Evolutionary conservation across 2,113 vertebrate species (phyloP).

Genomic region (Ramphastos sulfuratus): DNA sequence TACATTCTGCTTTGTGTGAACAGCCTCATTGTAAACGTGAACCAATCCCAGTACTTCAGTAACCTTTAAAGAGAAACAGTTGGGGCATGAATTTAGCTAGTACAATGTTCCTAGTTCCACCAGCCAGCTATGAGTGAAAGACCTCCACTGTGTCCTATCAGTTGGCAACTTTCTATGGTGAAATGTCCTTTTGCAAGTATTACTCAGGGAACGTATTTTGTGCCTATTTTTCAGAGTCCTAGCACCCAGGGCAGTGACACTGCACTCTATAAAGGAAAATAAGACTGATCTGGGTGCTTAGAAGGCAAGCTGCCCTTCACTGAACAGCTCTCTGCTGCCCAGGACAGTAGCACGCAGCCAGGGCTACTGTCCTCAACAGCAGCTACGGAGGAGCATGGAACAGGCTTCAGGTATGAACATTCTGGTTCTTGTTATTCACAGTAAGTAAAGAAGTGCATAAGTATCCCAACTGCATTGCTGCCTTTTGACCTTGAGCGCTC

Average conservation of each 20-base stretch:
- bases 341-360: no score
- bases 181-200: neutral
- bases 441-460: neutral
- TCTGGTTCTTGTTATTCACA: neutral
- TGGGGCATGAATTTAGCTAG: neutral
- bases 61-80: constrained; percentile 7
- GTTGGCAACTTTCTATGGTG: neutral
- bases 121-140: neutral
- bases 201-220: neutral
- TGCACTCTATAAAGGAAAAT: neutral
- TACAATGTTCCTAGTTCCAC: neutral
- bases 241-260: neutral
- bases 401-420: neutral
- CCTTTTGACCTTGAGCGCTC: neutral
- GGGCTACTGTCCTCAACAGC: no score
- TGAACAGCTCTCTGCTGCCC: neutral
- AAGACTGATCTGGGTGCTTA: neutral
- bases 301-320: neutral
- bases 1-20: neutral
- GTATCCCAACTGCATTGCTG: neutral
- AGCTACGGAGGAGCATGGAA: neutral
- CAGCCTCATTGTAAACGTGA: neutral
- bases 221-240: neutral
- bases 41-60: neutral
- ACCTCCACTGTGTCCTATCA: neutral